Base-by-base conservation (phyloP, 2,113 vertebrate species). In the Thoracochromis brauschi region DNA sequence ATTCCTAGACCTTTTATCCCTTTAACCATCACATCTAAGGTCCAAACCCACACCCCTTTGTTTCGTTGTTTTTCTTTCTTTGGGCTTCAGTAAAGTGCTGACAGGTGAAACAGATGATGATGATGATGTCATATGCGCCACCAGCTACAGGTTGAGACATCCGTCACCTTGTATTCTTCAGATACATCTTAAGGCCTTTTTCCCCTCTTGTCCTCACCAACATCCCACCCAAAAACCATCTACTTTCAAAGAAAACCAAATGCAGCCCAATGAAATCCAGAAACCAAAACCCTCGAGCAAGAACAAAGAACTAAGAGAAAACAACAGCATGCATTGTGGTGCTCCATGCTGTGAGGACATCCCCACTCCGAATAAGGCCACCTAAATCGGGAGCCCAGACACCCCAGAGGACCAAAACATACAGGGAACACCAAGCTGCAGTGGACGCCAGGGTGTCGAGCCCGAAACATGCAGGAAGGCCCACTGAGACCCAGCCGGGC, bases 111-210 rank as follows among this genome's bases (percentile, higher is more conserved):
- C 60, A 38, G 33, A 57, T 33, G 33, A 35, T 35, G 8, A 35
- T 35, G 31, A 35, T 12, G 60, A 65, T 12, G 60, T 60, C 58
- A 60, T 0, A 33, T 63, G 2, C 4, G 0, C 60, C 60, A 38
- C 7, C 60, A 65, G 33, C 33, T 65, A 65, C 31, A 65, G 60
- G 60, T 13, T 65, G 60, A 65, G 17, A 65, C 33, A 65, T 65
- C 33, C 10, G 0, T 65, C 60, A 13, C 33, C 60, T 65, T 5
- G 33, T 8, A 1, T 38, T 65, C 33, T 65, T 65, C 60, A 38
- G 60, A 65, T 21, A 38, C 60, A 65, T 21, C 33, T 38, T 38
- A n/a, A 65, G 33, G 33, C 10, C 0, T 38, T 38, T 54, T 13
- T 0, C 19, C 9, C 31, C 10, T n/a, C 19, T 65, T 65, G 60